phyloP scores from a whole-genome alignment of 2,113 vertebrate genomes.

The Phycodurus eques region DNA sequence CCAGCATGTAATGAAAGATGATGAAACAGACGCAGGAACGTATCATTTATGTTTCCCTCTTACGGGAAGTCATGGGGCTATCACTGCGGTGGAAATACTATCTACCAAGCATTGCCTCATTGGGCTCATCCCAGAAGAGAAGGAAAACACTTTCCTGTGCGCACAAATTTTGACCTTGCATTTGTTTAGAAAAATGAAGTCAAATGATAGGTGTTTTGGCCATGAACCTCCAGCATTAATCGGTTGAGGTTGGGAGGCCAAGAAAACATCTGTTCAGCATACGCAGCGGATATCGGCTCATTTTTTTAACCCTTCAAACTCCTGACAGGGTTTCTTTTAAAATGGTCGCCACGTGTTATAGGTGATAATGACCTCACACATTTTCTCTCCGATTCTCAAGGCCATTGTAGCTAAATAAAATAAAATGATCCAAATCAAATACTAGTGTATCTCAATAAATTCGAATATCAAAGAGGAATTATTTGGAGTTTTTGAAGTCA shows the following conservation, averaged over 20 bases:
- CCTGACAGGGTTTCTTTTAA: not conserved
- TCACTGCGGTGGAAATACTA: constrained; percentile 45
- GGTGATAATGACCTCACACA: too few species aligned
- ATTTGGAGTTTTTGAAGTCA: too few species aligned
- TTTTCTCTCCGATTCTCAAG: too few species aligned
- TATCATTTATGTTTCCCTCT: constrained; percentile 65
- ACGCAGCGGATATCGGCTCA: constrained; percentile 17
- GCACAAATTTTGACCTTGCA: constrained; percentile 42
- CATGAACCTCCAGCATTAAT: constrained; percentile 27
- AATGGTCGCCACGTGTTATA: not conserved
- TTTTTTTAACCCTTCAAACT: constrained; percentile 52
- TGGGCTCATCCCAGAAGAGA: constrained; percentile 11
- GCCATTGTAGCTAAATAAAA: too few species aligned
- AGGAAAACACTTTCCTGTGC: constrained; percentile 10
- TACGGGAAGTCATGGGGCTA: constrained; percentile 54
- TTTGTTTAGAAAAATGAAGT: constrained; percentile 25
- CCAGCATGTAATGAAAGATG: constrained; percentile 68
- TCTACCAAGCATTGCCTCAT: not conserved
- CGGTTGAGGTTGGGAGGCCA: constrained; percentile 30
- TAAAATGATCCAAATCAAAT: too few species aligned
- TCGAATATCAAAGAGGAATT: too few species aligned
- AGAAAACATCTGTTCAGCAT: constrained; percentile 53
- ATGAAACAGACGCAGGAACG: constrained; percentile 61
- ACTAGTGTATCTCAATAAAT: too few species aligned
- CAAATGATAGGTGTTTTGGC: constrained; percentile 12